These are phyloP conservation scores for Macrosoma leucophasiata DNA, from an alignment of 2,888 invertebrate species.

Conservation along the genomic window DNA sequence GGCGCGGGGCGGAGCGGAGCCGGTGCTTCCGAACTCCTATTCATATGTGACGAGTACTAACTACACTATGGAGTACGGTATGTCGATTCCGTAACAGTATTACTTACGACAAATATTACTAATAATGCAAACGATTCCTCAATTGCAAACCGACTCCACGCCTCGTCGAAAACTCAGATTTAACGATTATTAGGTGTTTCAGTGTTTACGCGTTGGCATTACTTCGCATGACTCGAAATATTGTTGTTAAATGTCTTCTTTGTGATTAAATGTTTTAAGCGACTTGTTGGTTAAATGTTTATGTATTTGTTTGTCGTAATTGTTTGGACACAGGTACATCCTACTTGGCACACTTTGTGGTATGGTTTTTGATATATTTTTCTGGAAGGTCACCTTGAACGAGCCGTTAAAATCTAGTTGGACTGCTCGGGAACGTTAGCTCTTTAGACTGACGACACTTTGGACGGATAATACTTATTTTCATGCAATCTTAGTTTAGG, in stretches of 20 bases:
- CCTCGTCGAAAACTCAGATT: constrained; percentile 48
- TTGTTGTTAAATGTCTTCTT: constrained; percentile 61
- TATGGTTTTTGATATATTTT: constrained; percentile 42
- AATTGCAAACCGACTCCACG: constrained; percentile 45
- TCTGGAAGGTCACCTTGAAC: constrained; percentile 39
- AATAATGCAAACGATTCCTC: too few species aligned
- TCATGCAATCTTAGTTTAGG: constrained; percentile 32
- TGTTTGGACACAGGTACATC: constrained; percentile 59
- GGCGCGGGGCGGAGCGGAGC: constrained; percentile 73
- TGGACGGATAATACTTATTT: too few species aligned
- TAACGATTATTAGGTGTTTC: constrained; percentile 58
- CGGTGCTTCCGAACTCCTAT: constrained; percentile 59
- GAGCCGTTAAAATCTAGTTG: constrained; percentile 27
- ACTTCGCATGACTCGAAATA: constrained; percentile 67
- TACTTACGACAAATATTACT: too few species aligned
- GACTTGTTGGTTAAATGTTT: constrained; percentile 46
- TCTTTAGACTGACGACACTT: too few species aligned
- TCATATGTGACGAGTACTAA: constrained; percentile 28
- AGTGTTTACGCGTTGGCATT: constrained; percentile 65
- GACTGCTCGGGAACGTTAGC: too few species aligned
- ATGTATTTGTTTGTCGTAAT: constrained; percentile 45
- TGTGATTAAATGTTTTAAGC: constrained; percentile 47
- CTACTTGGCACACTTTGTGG: constrained; percentile 72
- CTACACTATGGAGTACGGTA: too few species aligned
- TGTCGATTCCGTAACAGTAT: too few species aligned